Base-by-base conservation (phyloP, 2,888 invertebrate species). In the Ichneumoninae sp. region DNA sequence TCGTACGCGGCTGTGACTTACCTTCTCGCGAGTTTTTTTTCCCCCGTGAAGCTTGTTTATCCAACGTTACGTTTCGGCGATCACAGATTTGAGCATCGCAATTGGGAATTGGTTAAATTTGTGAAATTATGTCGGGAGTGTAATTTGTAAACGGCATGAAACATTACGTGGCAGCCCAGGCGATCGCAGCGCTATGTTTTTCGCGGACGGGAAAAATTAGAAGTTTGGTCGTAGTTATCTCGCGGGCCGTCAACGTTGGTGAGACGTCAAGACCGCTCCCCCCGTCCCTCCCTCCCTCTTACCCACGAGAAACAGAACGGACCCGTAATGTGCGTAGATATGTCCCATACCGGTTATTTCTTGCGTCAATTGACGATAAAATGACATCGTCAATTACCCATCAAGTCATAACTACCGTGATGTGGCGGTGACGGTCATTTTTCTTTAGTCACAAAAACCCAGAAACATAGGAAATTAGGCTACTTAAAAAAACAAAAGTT, bases 111-210 rank as follows among this genome's bases (percentile, higher is more conserved):
- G 80, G 81, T 83, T 86, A 90, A 89, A 90, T 89, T 88, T 87
- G 81, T 87, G 87, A 83, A 89, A 91, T 88, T 89, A 85, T 89
- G 79, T 86, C 81, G 85, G 83, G 88, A 87, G 89, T 79, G 89
- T 86, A 89, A 89, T 89, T 91, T 87, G 88, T 89, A 89, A 89
- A 92, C 92, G 89, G 89, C 91, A 92, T 90, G 91, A 91, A 92
- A 92, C 92, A 92, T 93, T 93, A 93, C 93, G 93, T 93, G 93
- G 93, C 93, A 92, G 90, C 87, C 87, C 85, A 80, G 60, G 83
- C 89, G 91, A 91, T 84, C 65, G 87, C 50, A 69, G 87, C 91
- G 91, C 89, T 87, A 63, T 87, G 65, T 83, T 68, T 80, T 83
- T 52, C 77, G 36, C 8, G 22, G 44, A 50, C 75, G 78, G 75